These are phyloP conservation scores for Caenorhabditis tropicalis DNA, from an alignment of 1,140 invertebrate genomes.

Conservation along the genomic window DNA sequence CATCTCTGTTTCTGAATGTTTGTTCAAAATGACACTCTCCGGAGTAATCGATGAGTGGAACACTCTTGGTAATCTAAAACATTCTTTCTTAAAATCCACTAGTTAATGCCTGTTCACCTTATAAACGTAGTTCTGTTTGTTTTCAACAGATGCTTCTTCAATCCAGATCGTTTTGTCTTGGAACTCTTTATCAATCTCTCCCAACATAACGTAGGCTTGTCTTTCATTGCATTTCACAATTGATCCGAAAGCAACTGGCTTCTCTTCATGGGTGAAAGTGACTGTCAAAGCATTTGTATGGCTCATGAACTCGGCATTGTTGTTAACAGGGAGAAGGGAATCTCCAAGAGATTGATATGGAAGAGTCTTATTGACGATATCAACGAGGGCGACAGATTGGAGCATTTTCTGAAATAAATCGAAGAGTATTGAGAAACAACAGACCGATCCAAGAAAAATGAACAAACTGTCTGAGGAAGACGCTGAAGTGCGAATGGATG, in stretches of 20 bases:
- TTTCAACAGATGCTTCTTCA: conserved; percentile 7
- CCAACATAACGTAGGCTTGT: conserved; percentile 28
- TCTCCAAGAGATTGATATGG: conserved; percentile 28
- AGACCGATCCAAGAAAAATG: background rate
- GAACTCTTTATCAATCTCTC: conserved; percentile 21
- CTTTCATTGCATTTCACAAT: conserved; percentile 24
- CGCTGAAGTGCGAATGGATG: conserved; percentile 28
- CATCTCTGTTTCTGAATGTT: background rate
- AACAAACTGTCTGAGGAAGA: background rate
- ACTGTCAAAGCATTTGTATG: conserved; percentile 18
- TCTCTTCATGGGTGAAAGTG: conserved; percentile 5
- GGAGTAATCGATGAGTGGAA: conserved; percentile 23
- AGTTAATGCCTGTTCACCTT: background rate
- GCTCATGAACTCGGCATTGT: conserved; percentile 40
- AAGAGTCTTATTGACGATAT: conserved; percentile 31
- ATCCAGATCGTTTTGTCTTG: conserved; percentile 38
- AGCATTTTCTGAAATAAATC: conserved; percentile 15
- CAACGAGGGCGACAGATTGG: conserved; percentile 11
- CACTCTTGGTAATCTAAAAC: conserved; percentile 7
- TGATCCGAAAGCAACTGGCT: conserved; percentile 4
- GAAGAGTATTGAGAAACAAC: too few relatives aligned
- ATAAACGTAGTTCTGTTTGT: conserved; percentile 20
- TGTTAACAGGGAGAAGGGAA: conserved; percentile 39
- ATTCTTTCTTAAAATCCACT: too few relatives aligned
- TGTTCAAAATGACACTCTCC: conserved; percentile 40